These are phyloP conservation scores for Xiphophorus maculatus DNA, from an alignment of 2,113 vertebrate species.

Conservation along the genomic window DNA sequence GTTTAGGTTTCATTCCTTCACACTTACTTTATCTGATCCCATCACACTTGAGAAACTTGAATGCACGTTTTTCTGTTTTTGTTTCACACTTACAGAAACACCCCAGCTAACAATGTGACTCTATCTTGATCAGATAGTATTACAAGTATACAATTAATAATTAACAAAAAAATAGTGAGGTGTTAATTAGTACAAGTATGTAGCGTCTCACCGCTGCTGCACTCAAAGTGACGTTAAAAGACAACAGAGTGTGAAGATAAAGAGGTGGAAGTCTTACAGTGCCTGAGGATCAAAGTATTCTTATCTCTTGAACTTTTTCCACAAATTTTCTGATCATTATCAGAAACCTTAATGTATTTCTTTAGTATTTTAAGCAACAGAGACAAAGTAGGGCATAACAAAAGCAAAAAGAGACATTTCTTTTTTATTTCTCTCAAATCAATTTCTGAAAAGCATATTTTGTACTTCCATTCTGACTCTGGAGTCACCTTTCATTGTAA, in stretches of 20 bases:
- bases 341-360: not conserved
- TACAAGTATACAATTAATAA: conserved; percentile 20
- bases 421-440: not conserved
- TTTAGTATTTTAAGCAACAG: not conserved
- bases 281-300: not conserved
- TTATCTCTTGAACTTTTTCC: not conserved
- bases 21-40: conserved; percentile 32
- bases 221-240: conserved; percentile 2
- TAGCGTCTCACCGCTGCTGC: not conserved
- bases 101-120: conserved; percentile 14
- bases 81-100: conserved; percentile 15
- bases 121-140: conserved; percentile 17
- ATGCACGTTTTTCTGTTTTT: not conserved
- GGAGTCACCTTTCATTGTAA: not conserved
- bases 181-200: conserved; percentile 23
- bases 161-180: conserved; percentile 18
- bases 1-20: conserved; percentile 28
- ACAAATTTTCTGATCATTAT: not conserved
- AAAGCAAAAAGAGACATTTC: not conserved
- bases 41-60: conserved; percentile 1
- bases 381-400: not conserved
- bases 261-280: conserved; percentile 27
- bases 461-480: not conserved
- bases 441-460: not conserved
- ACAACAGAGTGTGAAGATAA: conserved; percentile 29